A percentile compares a stretch with the other conserved stretches of the same genome.
These are phyloP conservation scores for Alaudala cheleensis DNA, from an alignment of 2,113 vertebrate genomes.

Conservation along the genomic window DNA sequence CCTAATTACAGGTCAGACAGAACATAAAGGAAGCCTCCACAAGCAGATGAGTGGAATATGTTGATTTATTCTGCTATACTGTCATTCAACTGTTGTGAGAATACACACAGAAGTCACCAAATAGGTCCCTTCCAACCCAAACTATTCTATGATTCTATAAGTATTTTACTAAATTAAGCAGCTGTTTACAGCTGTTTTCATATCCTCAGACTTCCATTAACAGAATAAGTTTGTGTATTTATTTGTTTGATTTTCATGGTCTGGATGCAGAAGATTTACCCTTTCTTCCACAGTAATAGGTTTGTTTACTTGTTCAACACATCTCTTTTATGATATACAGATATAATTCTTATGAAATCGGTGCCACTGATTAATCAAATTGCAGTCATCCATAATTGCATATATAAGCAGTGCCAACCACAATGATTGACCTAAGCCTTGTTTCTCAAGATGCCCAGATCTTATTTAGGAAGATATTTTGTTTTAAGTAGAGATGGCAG, in stretches of 20 bases:
- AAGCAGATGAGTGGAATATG: not conserved
- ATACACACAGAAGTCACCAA: not conserved
- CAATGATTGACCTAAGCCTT: not conserved
- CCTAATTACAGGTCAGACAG: not conserved
- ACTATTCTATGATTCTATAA: not conserved
- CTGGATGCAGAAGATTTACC: not conserved
- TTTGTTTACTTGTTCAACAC: not conserved
- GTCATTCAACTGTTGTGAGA: not conserved
- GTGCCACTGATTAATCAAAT: not conserved
- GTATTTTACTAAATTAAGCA: not conserved
- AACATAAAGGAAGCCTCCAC: not conserved
- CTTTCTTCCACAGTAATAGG: not conserved
- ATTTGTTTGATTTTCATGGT: not conserved
- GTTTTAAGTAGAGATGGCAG: not conserved
- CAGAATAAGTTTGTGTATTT: not conserved
- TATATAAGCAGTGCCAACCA: not conserved
- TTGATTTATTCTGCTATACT: not conserved
- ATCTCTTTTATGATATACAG: not conserved
- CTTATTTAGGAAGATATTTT: not conserved
- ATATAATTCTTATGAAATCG: not conserved
- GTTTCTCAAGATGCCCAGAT: not conserved
- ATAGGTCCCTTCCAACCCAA: not conserved
- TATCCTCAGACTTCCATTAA: not conserved
- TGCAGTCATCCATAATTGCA: not conserved
- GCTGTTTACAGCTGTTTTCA: not conserved